Percentiles rank a stretch among this genome's conserved stretches.
phyloP scores from a whole-genome alignment of 2,113 vertebrate genomes.

The Platysternon megacephalum region DNA sequence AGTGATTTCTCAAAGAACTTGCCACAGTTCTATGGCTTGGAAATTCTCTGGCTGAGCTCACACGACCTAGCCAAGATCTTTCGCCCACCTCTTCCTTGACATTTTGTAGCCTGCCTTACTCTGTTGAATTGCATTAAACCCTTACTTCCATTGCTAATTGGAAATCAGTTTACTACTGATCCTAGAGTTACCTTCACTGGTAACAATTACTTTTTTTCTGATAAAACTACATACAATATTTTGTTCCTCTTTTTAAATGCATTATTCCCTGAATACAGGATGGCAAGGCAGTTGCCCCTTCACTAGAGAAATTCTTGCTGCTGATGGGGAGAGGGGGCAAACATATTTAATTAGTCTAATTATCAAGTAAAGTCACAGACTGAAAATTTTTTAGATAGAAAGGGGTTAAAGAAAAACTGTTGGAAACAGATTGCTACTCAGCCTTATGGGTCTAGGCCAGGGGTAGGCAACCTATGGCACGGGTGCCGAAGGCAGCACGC shows the following conservation, averaged over 20 bases:
- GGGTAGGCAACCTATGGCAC: no score
- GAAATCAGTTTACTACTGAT: not conserved
- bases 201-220: not conserved
- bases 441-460: not conserved
- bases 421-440: slow-evolving; percentile 39
- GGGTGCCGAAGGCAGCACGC: no score
- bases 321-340: not conserved
- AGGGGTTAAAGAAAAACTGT: slow-evolving; percentile 3
- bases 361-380: not conserved
- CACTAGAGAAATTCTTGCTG: not conserved
- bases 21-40: rapidly evolving
- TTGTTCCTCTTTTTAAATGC: not conserved
- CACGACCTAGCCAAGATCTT: rapidly evolving
- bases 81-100: rapidly evolving
- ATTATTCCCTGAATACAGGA: not conserved
- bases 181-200: not conserved
- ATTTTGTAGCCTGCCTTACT: not conserved
- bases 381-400: not conserved
- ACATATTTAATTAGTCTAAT: not conserved
- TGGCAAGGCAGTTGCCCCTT: not conserved
- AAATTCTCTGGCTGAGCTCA: not conserved
- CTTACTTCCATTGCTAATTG: not conserved
- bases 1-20: not conserved
- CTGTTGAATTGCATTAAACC: not conserved
- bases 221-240: not conserved